Conservation (phyloP, 2,888 invertebrate species). For the Erebia palarica region DNA sequence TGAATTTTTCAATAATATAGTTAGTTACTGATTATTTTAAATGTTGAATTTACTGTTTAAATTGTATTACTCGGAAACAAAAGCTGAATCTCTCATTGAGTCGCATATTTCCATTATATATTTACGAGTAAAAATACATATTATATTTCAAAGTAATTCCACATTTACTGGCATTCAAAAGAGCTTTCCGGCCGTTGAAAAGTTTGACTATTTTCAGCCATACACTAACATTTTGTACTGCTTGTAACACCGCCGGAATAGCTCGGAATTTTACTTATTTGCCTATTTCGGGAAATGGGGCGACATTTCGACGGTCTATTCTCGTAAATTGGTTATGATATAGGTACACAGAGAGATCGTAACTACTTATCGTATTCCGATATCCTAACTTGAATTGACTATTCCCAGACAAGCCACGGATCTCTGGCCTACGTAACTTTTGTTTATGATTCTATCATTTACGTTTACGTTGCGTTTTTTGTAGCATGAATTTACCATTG, state of each 20-base stretch:
- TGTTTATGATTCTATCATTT: too few species aligned
- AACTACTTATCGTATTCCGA: not conserved
- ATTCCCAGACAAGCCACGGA: too few species aligned
- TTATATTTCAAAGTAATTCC: not conserved
- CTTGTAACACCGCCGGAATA: not conserved
- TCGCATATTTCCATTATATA: constrained; percentile 3
- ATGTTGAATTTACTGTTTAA: not conserved
- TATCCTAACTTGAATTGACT: not conserved
- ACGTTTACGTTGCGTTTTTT: too few species aligned
- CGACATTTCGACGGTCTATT: not conserved
- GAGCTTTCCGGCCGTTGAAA: constrained; percentile 10
- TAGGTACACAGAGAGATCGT: not conserved
- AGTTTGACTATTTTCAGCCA: constrained; percentile 1
- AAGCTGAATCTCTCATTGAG: not conserved
- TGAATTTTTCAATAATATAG: not conserved
- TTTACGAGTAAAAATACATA: constrained; percentile 5
- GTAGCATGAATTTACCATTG: too few species aligned
- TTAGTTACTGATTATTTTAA: not conserved
- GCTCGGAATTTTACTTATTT: constrained; percentile 6
- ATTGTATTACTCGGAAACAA: not conserved
- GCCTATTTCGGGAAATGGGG: not conserved
- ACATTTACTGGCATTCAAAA: constrained; percentile 1
- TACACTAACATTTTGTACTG: not conserved
- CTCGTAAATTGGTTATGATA: constrained; percentile 1
- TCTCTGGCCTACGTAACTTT: too few species aligned